phyloP scores from a whole-genome alignment of 2,113 vertebrate genomes.

The Eptatretus burgeri region DNA sequence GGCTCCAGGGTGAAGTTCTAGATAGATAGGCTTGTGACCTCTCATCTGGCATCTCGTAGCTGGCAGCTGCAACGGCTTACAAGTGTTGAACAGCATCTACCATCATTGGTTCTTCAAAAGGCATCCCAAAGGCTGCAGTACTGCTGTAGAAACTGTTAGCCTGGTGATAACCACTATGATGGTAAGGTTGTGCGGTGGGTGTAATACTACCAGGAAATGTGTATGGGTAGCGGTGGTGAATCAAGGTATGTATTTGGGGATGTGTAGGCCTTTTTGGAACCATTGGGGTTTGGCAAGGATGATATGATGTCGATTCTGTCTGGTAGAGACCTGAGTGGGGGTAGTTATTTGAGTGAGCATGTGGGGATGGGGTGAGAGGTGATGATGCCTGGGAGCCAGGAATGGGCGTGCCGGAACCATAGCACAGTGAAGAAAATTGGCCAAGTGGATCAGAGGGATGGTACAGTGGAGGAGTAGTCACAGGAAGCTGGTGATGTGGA shows the following conservation, averaged over 20 bases:
- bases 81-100: no score
- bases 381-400: not conserved
- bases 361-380: not conserved
- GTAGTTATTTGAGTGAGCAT: not conserved
- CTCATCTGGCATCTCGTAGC: not conserved
- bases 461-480: slow-evolving; percentile 2
- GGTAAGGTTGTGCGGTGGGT: no score
- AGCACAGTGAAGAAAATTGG: not conserved
- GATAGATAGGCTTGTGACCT: slow-evolving; percentile 1
- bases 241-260: not conserved
- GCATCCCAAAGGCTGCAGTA: no score
- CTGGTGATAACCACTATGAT: no score
- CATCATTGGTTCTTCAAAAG: no score
- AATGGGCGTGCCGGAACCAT: not conserved
- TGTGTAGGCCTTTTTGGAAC: not conserved
- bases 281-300: not conserved
- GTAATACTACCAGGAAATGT: no score
- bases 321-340: slow-evolving; percentile 6
- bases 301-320: not conserved
- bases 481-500: not conserved
- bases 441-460: not conserved
- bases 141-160: no score
- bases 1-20: no score
- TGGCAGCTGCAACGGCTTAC: not conserved
- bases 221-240: slow-evolving; percentile 6